Conservation (phyloP, 2,113 vertebrate genomes). For the Calidris pygmaea region DNA sequence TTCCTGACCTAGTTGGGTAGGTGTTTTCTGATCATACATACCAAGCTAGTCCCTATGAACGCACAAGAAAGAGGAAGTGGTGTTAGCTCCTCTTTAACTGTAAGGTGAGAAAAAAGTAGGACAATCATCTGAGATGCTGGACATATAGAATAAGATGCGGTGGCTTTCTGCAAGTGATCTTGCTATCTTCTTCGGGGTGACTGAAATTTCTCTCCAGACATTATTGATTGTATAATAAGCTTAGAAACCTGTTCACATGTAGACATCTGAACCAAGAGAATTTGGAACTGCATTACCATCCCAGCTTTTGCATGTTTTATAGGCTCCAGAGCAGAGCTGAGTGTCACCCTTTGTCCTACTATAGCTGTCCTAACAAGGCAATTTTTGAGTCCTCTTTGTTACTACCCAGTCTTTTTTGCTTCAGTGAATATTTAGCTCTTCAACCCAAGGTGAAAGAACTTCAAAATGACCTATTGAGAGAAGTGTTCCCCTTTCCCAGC, state of each 20-base stretch:
- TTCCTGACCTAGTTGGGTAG: background rate
- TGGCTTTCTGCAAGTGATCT: background rate
- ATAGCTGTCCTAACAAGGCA: background rate
- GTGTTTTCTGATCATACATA: background rate
- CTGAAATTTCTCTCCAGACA: background rate
- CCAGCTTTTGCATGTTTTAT: background rate
- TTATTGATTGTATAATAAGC: background rate
- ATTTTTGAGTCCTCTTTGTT: background rate
- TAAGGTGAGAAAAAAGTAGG: background rate
- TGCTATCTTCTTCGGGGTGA: background rate
- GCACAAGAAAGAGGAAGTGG: background rate
- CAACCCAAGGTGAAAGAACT: background rate
- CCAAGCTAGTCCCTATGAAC: background rate
- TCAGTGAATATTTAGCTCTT: background rate
- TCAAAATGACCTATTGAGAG: background rate
- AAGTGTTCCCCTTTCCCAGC: background rate
- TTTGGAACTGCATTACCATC: background rate
- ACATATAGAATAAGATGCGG: background rate
- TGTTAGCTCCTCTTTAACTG: background rate
- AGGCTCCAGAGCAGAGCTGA: background rate
- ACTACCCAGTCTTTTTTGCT: background rate
- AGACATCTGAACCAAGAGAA: background rate
- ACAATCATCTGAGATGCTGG: background rate
- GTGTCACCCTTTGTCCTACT: background rate
- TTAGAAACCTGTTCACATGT: background rate